Evolutionary conservation across 2,888 invertebrate species (phyloP).

Genomic region (Cinara cedri): DNA sequence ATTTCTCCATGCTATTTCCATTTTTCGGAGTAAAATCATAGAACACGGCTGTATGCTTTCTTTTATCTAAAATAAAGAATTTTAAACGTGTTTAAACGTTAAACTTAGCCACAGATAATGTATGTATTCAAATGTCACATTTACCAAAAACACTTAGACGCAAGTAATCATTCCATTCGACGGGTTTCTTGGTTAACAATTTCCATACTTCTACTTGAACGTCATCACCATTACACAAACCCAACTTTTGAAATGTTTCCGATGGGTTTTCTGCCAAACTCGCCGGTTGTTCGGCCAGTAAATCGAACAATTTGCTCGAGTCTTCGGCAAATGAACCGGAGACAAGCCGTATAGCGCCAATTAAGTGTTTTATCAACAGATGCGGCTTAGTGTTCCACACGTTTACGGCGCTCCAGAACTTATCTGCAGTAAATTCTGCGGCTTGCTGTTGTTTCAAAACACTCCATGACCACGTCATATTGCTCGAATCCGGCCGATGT

Average conservation of each 20-base stretch:
- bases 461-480: constrained; percentile 40
- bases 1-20: background rate
- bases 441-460: constrained; percentile 3
- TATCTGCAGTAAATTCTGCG: constrained; percentile 4
- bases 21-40: constrained; percentile 31
- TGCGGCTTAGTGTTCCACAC: constrained; percentile 74
- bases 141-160: constrained; percentile 42
- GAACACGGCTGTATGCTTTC: constrained; percentile 1
- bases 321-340: background rate
- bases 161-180: constrained; percentile 38
- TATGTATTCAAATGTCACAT: background rate
- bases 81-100: background rate
- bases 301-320: background rate
- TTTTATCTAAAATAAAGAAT: constrained; percentile 6
- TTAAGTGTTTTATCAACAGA: constrained; percentile 74
- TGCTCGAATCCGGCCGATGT: too few relatives aligned
- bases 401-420: constrained; percentile 65
- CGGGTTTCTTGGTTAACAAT: constrained; percentile 36
- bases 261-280: background rate
- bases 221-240: background rate
- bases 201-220: constrained; percentile 41
- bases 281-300: background rate
- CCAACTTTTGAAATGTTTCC: background rate
- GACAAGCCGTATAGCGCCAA: constrained; percentile 64
- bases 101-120: background rate